Evolutionary conservation across 2,113 vertebrate species (phyloP), one percentile per base, ranked within the genome.

Genomic region (Siphamia tubifer): DNA sequence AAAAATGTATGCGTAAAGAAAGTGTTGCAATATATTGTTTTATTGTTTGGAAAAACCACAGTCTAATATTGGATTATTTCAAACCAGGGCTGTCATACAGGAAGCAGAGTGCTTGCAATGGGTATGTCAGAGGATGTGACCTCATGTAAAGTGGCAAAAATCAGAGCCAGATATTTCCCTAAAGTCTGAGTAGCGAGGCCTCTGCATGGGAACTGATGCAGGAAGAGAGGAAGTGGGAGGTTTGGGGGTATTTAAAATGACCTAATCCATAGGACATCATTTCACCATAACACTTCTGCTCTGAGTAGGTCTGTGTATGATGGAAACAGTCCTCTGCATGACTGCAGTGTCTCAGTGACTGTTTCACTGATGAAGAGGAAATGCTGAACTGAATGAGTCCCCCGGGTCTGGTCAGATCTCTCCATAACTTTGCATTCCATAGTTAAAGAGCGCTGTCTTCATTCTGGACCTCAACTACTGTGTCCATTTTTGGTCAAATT

Each of bases 341-440:
- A 65, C 31, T 74, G 38, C 51, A 39, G 10, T 63, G 39, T 40
- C 2, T 12, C 17, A 62, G 31, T 36, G 23, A 47, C 55, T 68
- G 47, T 34, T 74, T 49, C 64, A 43, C 27, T 78, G 60, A 65
- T 24, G 32, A 43, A 61, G 54, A 81, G n/a, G 74, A 64, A 60
- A 39, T 19, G 6, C 39, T 36, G 48, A 27, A 57, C 49, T 66
- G 56, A 39, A 74, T 24, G 61, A 67, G 48, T 74, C 75, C 43
- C 35, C 53, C 3, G 4, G 58, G 71, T 12, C 64, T 78, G 68
- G 68, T 77, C 55, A 55, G 61, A 53, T 60, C 70, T 67, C 32
- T 54, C 77, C 77, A 66, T 58, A 74, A 74, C 65, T 79, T 74
- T 81, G 54, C 65, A 84, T 86, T 89, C 83, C 79, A 63, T 25